Percentiles rank a stretch among this genome's conserved stretches.
phyloP scores from a whole-genome alignment of 2,888 invertebrate species.

The Brenthis ino region DNA sequence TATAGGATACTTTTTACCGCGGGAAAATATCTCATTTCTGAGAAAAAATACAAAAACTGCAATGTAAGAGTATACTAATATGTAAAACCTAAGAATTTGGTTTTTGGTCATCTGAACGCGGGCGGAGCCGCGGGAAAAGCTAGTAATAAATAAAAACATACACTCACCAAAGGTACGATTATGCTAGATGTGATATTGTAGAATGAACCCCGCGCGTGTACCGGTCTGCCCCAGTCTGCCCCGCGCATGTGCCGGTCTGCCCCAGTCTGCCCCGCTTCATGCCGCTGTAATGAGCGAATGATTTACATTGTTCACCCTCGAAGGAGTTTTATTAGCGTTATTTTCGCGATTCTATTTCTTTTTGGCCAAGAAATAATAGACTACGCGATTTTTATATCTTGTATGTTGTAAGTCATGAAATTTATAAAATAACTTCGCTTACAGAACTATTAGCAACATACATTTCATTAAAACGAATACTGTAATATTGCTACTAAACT shows the following conservation, averaged over 20 bases:
- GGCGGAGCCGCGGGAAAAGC: too few species aligned
- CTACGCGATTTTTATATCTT: neutral
- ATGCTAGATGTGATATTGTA: too few species aligned
- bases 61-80: too few species aligned
- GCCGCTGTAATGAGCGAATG: neutral
- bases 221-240: neutral
- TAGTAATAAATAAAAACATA: neutral
- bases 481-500: too few species aligned
- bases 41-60: too few species aligned
- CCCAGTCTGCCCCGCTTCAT: neutral
- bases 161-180: neutral
- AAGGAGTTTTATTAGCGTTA: constrained; percentile 13
- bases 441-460: neutral
- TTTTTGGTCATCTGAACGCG: too few species aligned
- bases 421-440: too few species aligned
- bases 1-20: too few species aligned
- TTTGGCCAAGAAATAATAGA: constrained; percentile 7
- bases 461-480: neutral
- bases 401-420: too few species aligned
- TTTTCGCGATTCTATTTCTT: constrained; percentile 11
- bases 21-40: too few species aligned
- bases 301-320: constrained; percentile 6
- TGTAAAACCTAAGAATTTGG: too few species aligned
- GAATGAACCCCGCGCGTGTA: too few species aligned
- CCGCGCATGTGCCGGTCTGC: neutral